Percentiles rank a stretch among this genome's conserved stretches.
phyloP scores from a whole-genome alignment of 2,888 invertebrate genomes.

The Agapostemon virescens region DNA sequence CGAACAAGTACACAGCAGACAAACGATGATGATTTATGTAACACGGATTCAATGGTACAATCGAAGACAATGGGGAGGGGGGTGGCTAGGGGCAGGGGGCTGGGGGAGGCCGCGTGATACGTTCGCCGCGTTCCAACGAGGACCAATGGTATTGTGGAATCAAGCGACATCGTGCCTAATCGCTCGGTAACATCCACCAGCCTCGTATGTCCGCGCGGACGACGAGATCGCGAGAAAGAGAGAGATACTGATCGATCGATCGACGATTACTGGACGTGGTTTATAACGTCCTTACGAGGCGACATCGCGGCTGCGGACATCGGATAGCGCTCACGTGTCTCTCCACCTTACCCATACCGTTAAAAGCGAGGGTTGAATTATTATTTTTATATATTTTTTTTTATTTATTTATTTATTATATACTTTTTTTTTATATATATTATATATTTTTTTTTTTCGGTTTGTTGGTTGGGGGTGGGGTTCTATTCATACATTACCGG shows the following conservation, averaged over 20 bases:
- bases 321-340: slow-evolving; percentile 68
- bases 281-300: slow-evolving; percentile 52
- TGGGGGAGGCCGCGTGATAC: neutral
- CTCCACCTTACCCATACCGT: slow-evolving; percentile 69
- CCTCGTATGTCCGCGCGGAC: slow-evolving; percentile 17
- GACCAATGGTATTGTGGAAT: neutral
- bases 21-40: slow-evolving; percentile 2
- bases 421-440: neutral
- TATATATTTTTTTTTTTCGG: neutral
- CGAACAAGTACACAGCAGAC: slow-evolving; percentile 9
- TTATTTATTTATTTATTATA: too few species aligned
- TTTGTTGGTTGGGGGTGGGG: slow-evolving; percentile 58
- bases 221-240: slow-evolving; percentile 62
- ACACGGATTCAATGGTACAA: neutral
- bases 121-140: neutral
- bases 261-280: slow-evolving; percentile 54
- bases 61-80: slow-evolving; percentile 8
- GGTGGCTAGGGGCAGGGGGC: too few species aligned
- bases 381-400: too few species aligned
- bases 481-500: slow-evolving; percentile 87
- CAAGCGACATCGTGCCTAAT: slow-evolving; percentile 7
- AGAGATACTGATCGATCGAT: slow-evolving; percentile 69
- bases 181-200: slow-evolving; percentile 31
- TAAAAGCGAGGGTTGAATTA: slow-evolving; percentile 61
- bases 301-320: slow-evolving; percentile 67